Evolutionary conservation across 2,797 vertebrate species (phyloP).

Genomic region (Falco concolor): DNA sequence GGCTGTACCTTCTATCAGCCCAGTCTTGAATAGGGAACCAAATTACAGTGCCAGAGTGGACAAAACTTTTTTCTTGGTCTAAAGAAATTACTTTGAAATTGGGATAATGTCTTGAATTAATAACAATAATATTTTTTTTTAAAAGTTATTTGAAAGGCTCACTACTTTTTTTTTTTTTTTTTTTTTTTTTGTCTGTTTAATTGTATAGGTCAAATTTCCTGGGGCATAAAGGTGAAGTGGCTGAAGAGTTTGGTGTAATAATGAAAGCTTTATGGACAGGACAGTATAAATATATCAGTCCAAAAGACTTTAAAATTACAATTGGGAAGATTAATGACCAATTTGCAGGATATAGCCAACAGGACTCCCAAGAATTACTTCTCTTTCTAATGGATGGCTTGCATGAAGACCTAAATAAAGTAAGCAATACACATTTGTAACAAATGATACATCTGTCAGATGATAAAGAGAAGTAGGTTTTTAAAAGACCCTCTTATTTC

Average conservation of each 20-base stretch:
- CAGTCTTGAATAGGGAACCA: neutral
- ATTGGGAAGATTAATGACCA: conserved; percentile 97
- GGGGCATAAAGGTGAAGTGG: conserved; percentile 96
- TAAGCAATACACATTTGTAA: conserved; percentile 48
- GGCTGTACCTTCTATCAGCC: neutral
- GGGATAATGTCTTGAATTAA: neutral
- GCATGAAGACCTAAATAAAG: conserved; percentile 98
- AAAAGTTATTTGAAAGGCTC: neutral
- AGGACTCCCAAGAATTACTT: conserved; percentile 96
- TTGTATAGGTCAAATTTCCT: conserved; percentile 87
- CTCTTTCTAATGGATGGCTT: conserved; percentile 98
- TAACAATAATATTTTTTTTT: neutral
- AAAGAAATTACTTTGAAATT: neutral
- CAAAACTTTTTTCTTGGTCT: neutral
- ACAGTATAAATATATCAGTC: conserved; percentile 92
- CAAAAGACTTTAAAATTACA: conserved; percentile 94
- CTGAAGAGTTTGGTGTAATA: conserved; percentile 95
- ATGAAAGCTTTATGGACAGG: conserved; percentile 97
- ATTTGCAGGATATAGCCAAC: conserved; percentile 91
- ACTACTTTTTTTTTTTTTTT: neutral
- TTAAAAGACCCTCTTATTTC: neutral
- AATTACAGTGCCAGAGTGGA: neutral
- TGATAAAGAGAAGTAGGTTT: neutral
- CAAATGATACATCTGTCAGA: neutral
- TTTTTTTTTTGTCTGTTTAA: neutral